Evolutionary conservation across 1,140 invertebrate species (phyloP).

Genomic region (Trichogramma pretiosum): DNA sequence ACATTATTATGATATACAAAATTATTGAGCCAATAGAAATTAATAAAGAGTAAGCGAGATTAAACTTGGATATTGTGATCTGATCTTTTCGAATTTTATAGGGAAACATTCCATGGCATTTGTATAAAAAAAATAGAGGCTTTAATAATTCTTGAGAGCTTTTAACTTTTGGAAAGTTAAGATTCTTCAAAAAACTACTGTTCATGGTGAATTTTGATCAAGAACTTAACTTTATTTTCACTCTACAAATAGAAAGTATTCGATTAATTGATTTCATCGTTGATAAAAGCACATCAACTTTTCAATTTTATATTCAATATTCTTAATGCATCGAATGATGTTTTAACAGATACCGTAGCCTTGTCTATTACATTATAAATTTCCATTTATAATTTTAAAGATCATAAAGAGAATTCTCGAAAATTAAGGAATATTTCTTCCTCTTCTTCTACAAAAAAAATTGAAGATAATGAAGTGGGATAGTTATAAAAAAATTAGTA

Average conservation of each 20-base stretch:
- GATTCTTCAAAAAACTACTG: neutral
- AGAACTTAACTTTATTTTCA: neutral
- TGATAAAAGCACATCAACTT: no score
- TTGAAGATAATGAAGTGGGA: no score
- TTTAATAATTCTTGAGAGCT: conserved; percentile 17
- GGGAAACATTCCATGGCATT: conserved; percentile 23
- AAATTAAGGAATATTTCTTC: no score
- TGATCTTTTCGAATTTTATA: conserved; percentile 14
- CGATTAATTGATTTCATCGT: neutral
- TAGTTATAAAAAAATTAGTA: no score
- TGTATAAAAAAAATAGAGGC: conserved; percentile 19
- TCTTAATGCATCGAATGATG: no score
- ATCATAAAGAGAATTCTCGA: no score
- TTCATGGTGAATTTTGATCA: neutral
- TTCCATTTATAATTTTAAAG: no score
- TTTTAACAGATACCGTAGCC: no score
- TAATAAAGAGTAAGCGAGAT: conserved; percentile 20
- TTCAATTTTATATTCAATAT: no score
- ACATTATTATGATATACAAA: conserved; percentile 9
- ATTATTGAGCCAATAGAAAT: neutral
- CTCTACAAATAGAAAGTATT: neutral
- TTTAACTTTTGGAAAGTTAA: neutral
- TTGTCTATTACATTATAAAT: no score
- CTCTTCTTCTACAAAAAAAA: no score
- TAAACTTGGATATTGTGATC: conserved; percentile 11